Conservation (phyloP, 2,888 invertebrate genomes). For the Coronaproctus castanopsis region DNA sequence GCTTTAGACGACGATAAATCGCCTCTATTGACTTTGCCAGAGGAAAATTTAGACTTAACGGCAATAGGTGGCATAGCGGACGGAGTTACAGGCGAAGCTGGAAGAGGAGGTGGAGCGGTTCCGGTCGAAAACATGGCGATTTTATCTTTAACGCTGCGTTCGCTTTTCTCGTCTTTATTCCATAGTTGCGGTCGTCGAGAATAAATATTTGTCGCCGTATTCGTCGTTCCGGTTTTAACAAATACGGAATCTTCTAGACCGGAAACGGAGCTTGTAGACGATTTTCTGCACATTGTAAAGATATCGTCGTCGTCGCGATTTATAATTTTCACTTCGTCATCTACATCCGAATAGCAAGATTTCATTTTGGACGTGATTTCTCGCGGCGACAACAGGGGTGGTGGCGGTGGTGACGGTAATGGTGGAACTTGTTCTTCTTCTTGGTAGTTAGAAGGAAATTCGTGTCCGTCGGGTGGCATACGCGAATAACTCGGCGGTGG, state of each 20-base stretch:
- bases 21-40: not conserved
- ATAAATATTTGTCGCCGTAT: slow-evolving; percentile 9
- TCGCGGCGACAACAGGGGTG: slow-evolving; percentile 24
- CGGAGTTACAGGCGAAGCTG: too few species aligned
- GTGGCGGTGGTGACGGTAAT: not conserved
- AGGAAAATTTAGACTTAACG: not conserved
- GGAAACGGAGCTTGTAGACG: slow-evolving; percentile 19
- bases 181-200: not conserved
- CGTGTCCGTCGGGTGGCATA: slow-evolving; percentile 63
- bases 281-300: slow-evolving; percentile 18
- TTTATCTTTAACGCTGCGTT: slow-evolving; percentile 63
- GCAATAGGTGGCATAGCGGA: slow-evolving; percentile 18
- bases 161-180: slow-evolving; percentile 51
- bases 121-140: slow-evolving; percentile 63
- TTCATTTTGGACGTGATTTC: slow-evolving; percentile 17
- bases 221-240: slow-evolving; percentile 5
- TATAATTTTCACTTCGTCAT: slow-evolving; percentile 9
- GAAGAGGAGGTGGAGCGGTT: too few species aligned
- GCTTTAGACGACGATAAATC: not conserved
- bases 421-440: slow-evolving; percentile 8
- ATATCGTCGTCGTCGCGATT: slow-evolving; percentile 7
- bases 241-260: not conserved
- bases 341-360: slow-evolving; percentile 13
- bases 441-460: slow-evolving; percentile 44
- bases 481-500: slow-evolving; percentile 34